Evolutionary conservation across 2,888 invertebrate species (phyloP), one percentile per base, ranked within the genome.

Genomic region (Limenitis camilla): DNA sequence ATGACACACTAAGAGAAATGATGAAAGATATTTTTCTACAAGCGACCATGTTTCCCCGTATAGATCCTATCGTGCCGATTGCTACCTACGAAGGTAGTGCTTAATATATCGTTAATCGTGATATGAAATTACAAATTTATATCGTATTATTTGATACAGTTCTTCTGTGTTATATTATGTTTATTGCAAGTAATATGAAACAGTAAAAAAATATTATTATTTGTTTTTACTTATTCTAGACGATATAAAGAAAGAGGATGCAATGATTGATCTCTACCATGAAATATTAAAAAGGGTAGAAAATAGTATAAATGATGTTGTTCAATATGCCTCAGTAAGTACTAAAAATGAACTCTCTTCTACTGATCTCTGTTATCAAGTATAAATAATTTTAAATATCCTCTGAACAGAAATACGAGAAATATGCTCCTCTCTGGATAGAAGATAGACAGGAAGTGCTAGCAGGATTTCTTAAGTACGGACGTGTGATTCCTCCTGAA

Each of bases 371-470:
- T 32, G 9, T 19, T 32, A 7, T 40, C 4, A 9, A 4, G 11
- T 30, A 6, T 43, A 0, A 40, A 40, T 7, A 7, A 39, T 11
- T 8, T 19, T 39, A 9, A 10, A 31, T 39, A 10, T 39, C 40
- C 9, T 27, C 6, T 1, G 9, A 40, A 31, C 28, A 64, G 88
- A 84, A 84, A 68, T 94, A 91, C 64, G 90, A 92, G 49, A 89
- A 91, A 56, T 95, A 93, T 71, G 89, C 92, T 0, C 93, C 92
- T 66, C 78, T 97, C 6, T 98, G 97, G 97, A 74, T 91, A 45
- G 94, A 95, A 67, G 92, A 96, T 69, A 88, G 92, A 36, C 90
- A 92, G 48, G 92, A 93, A 64, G 94, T 93, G 66, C 83, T 97
- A 66, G 78, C 89, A 0, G 91, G 92, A 59, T 96, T 97, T 77